phyloP scores from a whole-genome alignment of 2,888 invertebrate species.

The Dicranocentrus wangi region DNA sequence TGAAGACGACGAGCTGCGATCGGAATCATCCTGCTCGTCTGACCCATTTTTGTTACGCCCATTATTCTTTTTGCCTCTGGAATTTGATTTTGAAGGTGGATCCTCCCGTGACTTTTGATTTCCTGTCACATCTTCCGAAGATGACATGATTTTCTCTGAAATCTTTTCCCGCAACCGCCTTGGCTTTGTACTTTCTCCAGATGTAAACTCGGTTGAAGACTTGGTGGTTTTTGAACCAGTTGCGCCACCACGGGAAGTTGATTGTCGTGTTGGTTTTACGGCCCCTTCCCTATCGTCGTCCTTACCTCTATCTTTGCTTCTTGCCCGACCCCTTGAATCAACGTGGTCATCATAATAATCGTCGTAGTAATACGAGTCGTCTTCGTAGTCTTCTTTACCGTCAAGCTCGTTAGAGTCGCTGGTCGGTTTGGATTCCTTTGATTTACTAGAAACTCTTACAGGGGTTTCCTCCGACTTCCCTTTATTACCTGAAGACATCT shows the following conservation, averaged over 20 bases:
- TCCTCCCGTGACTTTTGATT: too few species aligned
- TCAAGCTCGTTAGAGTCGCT: constrained; percentile 1
- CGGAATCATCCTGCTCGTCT: constrained; percentile 2
- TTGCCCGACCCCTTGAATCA: too few species aligned
- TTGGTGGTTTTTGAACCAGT: too few species aligned
- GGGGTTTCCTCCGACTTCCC: not conserved
- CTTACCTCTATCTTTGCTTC: too few species aligned
- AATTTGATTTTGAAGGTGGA: too few species aligned
- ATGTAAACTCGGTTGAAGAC: constrained; percentile 27
- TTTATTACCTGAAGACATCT: not conserved
- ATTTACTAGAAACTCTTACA: constrained; percentile 15
- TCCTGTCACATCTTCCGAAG: constrained; percentile 30
- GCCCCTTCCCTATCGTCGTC: too few species aligned
- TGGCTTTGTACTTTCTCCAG: constrained; percentile 23
- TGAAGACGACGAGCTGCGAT: constrained; percentile 3
- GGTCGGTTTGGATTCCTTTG: not conserved
- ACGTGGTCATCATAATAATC: constrained; percentile 28
- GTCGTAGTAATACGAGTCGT: constrained; percentile 22
- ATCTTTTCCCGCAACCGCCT: constrained; percentile 44
- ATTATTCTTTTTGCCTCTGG: not conserved
- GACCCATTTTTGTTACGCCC: too few species aligned
- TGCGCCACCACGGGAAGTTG: too few species aligned
- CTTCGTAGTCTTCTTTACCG: constrained; percentile 1
- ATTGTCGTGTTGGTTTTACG: constrained; percentile 6
- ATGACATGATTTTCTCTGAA: constrained; percentile 53